A percentile compares a stretch with the other conserved stretches of the same genome.
Evolutionary conservation across 2,888 invertebrate genomes (phyloP).

Genomic region (Tholera decimalis): DNA sequence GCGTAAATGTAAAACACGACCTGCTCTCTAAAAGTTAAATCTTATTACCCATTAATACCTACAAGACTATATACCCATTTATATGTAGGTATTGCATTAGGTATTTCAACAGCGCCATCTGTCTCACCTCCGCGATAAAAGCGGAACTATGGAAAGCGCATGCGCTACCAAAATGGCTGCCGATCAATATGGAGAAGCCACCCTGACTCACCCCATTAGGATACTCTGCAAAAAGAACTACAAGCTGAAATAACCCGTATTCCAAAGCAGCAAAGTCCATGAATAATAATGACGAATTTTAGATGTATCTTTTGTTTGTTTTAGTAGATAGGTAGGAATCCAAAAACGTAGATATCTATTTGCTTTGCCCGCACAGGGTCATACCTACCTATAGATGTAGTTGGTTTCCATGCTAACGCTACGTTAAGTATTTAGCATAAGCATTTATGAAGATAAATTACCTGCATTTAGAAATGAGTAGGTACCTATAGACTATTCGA

Average conservation of each 20-base stretch:
- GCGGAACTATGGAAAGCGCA: constrained; percentile 71
- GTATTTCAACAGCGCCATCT: constrained; percentile 84
- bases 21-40: neutral
- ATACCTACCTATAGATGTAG: constrained; percentile 8
- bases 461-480: too few species aligned
- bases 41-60: constrained; percentile 6
- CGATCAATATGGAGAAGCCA: constrained; percentile 86
- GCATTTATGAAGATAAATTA: neutral
- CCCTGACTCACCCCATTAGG: constrained; percentile 81
- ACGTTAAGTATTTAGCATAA: neutral
- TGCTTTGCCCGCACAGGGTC: constrained; percentile 20
- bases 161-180: constrained; percentile 87
- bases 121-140: constrained; percentile 70
- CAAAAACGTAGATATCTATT: constrained; percentile 57
- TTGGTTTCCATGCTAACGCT: neutral
- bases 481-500: too few species aligned
- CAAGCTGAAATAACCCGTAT: constrained; percentile 70
- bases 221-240: constrained; percentile 55
- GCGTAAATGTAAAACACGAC: neutral
- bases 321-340: constrained; percentile 64
- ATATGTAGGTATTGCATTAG: constrained; percentile 28
- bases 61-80: too few species aligned
- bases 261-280: constrained; percentile 59
- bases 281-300: constrained; percentile 74
- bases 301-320: constrained; percentile 82